Evolutionary conservation across 2,113 vertebrate species (phyloP).

Genomic region (Ahaetulla prasina): DNA sequence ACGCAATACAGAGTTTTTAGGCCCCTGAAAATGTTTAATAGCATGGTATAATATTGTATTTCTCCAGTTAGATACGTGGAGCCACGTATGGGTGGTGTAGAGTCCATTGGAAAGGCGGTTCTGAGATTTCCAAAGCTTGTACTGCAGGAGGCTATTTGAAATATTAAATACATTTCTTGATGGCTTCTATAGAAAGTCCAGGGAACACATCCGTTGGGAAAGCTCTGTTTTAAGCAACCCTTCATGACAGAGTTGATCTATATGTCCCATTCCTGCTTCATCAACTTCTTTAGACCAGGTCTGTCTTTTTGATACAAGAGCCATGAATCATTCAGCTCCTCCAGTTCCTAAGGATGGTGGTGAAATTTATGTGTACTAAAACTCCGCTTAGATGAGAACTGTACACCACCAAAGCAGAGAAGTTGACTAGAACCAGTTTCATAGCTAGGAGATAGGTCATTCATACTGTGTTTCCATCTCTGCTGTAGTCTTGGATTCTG

Average conservation of each 20-base stretch:
- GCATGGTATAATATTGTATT: not conserved
- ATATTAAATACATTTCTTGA: not conserved
- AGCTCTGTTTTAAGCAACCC: not conserved
- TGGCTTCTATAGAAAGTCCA: not conserved
- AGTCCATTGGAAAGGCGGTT: not conserved
- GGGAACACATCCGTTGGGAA: not conserved
- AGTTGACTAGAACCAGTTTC: not conserved
- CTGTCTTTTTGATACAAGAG: not conserved
- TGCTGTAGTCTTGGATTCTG: not conserved
- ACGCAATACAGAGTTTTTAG: not conserved
- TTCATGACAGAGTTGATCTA: not conserved
- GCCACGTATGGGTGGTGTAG: not conserved
- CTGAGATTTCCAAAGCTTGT: not conserved
- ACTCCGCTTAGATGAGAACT: not conserved
- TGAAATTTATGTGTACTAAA: not conserved
- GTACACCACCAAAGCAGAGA: not conserved
- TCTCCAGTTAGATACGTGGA: not conserved
- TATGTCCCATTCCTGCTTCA: not conserved
- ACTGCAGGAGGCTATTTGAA: not conserved
- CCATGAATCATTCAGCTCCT: not conserved
- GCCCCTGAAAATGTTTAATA: not conserved
- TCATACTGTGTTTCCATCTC: not conserved
- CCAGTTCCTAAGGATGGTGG: not conserved
- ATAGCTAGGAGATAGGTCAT: not conserved
- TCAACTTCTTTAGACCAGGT: not conserved